phyloP scores from a whole-genome alignment of 1,140 invertebrate species.

The Colletes gigas region DNA sequence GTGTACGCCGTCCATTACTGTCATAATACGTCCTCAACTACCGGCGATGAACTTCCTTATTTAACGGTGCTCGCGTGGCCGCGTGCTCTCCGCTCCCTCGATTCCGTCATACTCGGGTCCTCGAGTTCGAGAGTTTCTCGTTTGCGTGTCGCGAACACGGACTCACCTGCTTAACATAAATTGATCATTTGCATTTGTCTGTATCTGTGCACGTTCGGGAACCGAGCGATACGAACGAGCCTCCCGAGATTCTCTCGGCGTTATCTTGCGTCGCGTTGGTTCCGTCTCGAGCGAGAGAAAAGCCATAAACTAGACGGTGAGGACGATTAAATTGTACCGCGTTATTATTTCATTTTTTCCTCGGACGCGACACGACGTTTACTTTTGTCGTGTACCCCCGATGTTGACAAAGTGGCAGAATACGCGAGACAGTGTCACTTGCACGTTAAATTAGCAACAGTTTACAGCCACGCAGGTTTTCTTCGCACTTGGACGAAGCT shows the following conservation, averaged over 20 bases:
- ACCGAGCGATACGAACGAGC: background rate
- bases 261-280: too few species aligned
- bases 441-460: background rate
- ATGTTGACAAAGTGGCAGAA: too few species aligned
- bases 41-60: conserved; percentile 38
- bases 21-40: conserved; percentile 27
- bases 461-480: background rate
- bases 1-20: background rate
- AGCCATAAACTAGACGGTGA: too few species aligned
- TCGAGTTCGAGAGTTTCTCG: background rate
- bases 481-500: background rate
- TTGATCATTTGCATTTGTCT: conserved; percentile 19
- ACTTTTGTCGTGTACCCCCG: too few species aligned
- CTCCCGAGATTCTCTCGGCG: background rate
- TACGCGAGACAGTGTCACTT: background rate
- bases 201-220: conserved; percentile 1
- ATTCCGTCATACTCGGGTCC: background rate
- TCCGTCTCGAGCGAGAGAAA: too few species aligned
- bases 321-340: background rate
- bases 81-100: background rate
- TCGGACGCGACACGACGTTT: too few species aligned
- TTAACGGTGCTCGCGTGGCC: conserved; percentile 19
- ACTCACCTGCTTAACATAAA: conserved; percentile 6
- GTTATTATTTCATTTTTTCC: background rate
- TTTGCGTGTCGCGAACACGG: background rate